A percentile compares a stretch with the other conserved stretches of the same genome.
phyloP scores from a whole-genome alignment of 2,888 invertebrate genomes.

The Notocelia uddmanniana region DNA sequence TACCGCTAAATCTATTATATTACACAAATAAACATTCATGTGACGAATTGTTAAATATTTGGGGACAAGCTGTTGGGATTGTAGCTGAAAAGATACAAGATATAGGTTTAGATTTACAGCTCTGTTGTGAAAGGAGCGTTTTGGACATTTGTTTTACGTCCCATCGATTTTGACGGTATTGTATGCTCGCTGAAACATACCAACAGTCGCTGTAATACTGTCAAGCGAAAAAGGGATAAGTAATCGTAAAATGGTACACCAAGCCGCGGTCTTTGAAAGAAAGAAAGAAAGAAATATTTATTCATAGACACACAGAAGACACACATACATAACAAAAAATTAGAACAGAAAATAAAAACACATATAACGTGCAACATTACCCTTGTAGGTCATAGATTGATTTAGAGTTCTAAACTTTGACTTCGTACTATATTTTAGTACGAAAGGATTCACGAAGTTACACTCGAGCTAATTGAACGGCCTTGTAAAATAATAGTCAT shows the following conservation, averaged over 20 bases:
- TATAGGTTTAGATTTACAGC: background rate
- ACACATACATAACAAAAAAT: too few relatives aligned
- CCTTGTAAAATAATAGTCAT: too few relatives aligned
- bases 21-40: constrained; percentile 1
- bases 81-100: too few relatives aligned
- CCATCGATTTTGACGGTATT: background rate
- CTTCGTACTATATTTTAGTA: background rate
- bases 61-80: background rate
- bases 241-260: background rate
- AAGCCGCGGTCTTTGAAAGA: too few relatives aligned
- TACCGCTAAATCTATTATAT: constrained; percentile 13
- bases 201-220: background rate
- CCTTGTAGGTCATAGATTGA: too few relatives aligned
- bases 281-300: too few relatives aligned
- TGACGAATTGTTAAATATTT: background rate
- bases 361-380: too few relatives aligned
- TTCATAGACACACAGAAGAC: too few relatives aligned
- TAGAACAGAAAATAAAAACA: too few relatives aligned
- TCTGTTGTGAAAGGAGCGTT: too few relatives aligned
- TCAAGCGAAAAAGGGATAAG: too few relatives aligned
- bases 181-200: background rate
- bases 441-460: constrained; percentile 1
- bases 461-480: too few relatives aligned
- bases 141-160: background rate
- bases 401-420: background rate